Percentiles rank a stretch among this genome's conserved stretches.
Conservation (phyloP, 2,888 invertebrate genomes). For the Terebella lapidaria region DNA sequence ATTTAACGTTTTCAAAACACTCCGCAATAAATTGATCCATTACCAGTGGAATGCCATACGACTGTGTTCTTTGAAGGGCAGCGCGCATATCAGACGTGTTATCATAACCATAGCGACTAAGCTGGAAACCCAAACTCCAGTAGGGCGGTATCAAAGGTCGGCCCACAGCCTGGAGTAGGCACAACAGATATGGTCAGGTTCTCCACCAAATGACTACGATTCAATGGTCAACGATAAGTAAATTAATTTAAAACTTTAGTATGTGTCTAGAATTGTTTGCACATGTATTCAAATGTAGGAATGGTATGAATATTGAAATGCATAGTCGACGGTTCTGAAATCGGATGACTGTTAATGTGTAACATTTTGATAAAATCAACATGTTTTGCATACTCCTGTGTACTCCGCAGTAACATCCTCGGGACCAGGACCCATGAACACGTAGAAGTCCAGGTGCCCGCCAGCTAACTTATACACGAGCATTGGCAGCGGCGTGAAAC, state of each 20-base stretch:
- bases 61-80: conserved; percentile 39
- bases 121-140: conserved; percentile 83
- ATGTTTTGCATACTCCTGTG: conserved; percentile 36
- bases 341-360: too few relatives aligned
- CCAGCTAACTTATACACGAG: conserved; percentile 78
- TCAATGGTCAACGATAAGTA: too few relatives aligned
- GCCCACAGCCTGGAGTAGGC: conserved; percentile 61
- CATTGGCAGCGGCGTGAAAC: conserved; percentile 64
- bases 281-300: too few relatives aligned
- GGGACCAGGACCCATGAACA: conserved; percentile 74
- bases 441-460: conserved; percentile 73
- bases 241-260: too few relatives aligned
- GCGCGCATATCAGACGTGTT: conserved; percentile 33
- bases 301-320: too few relatives aligned
- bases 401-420: conserved; percentile 55
- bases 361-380: too few relatives aligned
- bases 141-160: conserved; percentile 77
- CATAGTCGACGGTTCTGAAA: too few relatives aligned
- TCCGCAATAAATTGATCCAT: too few relatives aligned
- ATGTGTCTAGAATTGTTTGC: too few relatives aligned
- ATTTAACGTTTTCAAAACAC: too few relatives aligned
- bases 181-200: too few relatives aligned
- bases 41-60: conserved; percentile 42
- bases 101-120: conserved; percentile 64
- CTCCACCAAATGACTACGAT: too few relatives aligned